Base-by-base conservation (phyloP, 1,140 invertebrate genomes). In the Latrodectus geometricus region DNA sequence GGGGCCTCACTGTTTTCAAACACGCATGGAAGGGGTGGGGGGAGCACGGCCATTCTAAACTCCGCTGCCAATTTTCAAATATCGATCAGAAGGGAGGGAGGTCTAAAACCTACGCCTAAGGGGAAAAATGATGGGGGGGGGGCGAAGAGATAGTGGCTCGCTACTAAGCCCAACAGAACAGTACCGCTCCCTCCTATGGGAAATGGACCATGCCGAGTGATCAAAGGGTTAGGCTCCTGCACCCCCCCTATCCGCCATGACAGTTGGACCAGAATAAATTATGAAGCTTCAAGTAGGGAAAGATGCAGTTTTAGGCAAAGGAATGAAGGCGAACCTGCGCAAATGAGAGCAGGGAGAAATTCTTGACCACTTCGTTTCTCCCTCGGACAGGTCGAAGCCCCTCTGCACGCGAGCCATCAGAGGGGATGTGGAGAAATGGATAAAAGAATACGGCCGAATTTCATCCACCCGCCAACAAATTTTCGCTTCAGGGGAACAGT, bases 141-240 rank as follows among this genome's bases (percentile, higher is more conserved):
- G 20, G 48, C 65, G 80, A 48, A 20, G 11, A 52, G 76, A 61
- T 61, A 61, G 54, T 61, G 68, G 78, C 21, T 82, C 54, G 79
- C 79, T 20, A 69, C 79, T 73, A 82, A 82, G 82, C 82, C 82
- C 65, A 76, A 84, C 82, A 76, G 54, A 56, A 52, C 69, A 21
- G 69, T 65, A 73, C 80, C 54, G 61, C 82, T 66, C 82, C 82
- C 82, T 84, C 82, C 61, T 84, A 76, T 84, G 82, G 82, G 82
- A 84, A 84, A 84, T 84, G 82, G 82, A 84, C 82, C 82, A 84
- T 84, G 65, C 82, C 82, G 73, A 70, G 82, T 84, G 82, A 84
- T 84, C 82, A 84, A 84, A 84, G 82, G 82, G 82, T 84, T 83
- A 83, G 80, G 8, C 68, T 69, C 56, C 72, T 50, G 20, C 68